Base-by-base conservation (phyloP, 2,888 invertebrate species). In the Apantesis nais region DNA sequence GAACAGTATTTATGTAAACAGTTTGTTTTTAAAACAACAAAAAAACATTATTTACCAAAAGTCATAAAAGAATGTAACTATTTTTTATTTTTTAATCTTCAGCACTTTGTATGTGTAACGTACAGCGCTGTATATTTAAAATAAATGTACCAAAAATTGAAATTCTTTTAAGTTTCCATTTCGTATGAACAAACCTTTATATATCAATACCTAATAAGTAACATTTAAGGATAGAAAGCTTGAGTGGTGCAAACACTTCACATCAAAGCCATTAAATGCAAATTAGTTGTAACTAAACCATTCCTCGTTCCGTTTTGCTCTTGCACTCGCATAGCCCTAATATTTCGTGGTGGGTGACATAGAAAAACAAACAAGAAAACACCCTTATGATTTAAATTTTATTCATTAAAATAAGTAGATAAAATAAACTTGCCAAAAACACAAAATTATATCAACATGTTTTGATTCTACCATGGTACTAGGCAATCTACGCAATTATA, bases 371-470 rank as follows among this genome's bases (percentile, higher is more conserved):
- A 66, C 1, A 25, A 66, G 25, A 58, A 39, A 66, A 66, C 55
- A 39, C 37, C 1, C 8, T 73, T 89, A 87, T 90, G 90, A 92
- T 91, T 90, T 90, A 92, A 90, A 85, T 90, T 94, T 94, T 94
- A 92, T 94, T 94, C 90, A 90, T 93, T 93, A 95, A 94, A 94
- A 94, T 94, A 94, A 94, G 93, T 94, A 93, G 92, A 93, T 94
- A 93, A 95, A 94, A 95, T 94, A 93, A 94, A 93, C 91, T 93
- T 91, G 92, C 92, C 90, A 89, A 91, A 91, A 67, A 93, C 93
- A 90, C 89, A 89, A 81, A 90, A 93, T 91, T 90, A 87, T 91
- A 92, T 93, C 90, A 92, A 93, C 91, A 90, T 86, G 85, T 88
- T 85, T 89, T 92, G 92, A 93, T 93, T 90, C 89, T 90, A 90